A percentile compares a stretch with the other conserved stretches of the same genome.
phyloP scores from a whole-genome alignment of 1,140 invertebrate genomes.

The Tetramorium simillimum region DNA sequence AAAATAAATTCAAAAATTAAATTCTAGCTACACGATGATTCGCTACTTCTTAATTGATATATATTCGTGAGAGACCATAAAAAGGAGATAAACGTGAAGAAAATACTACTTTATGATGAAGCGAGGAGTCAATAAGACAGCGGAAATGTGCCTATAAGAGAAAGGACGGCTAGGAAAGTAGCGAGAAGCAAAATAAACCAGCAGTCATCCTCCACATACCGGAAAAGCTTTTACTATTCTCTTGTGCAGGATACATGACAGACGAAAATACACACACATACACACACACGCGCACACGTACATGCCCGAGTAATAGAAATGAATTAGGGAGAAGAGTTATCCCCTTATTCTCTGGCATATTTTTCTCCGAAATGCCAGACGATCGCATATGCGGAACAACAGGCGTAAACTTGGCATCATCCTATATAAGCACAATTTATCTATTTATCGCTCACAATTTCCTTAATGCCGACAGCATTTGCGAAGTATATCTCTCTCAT shows the following conservation, averaged over 20 bases:
- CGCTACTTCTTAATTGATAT: background rate
- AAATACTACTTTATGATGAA: constrained; percentile 2
- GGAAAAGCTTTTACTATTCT: background rate
- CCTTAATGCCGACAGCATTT: background rate
- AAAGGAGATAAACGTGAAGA: background rate
- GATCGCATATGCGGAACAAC: background rate
- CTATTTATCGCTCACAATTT: background rate
- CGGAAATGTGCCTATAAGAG: background rate
- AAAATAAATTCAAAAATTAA: background rate
- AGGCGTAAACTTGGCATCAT: background rate
- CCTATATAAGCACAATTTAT: background rate
- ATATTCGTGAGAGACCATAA: background rate
- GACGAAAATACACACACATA: no score
- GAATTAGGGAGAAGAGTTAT: background rate
- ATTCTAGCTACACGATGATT: background rate
- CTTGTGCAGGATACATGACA: background rate
- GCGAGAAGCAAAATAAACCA: constrained; percentile 30
- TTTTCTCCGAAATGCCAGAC: background rate
- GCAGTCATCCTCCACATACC: background rate
- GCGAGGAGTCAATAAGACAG: background rate
- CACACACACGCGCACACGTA: background rate
- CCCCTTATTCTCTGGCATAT: background rate
- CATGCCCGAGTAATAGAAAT: background rate
- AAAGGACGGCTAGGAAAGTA: background rate
- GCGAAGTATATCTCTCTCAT: background rate